A percentile compares a stretch with the other conserved stretches of the same genome.
Conservation (phyloP, 2,888 invertebrate genomes). For the Lasioglossum figueresi region DNA sequence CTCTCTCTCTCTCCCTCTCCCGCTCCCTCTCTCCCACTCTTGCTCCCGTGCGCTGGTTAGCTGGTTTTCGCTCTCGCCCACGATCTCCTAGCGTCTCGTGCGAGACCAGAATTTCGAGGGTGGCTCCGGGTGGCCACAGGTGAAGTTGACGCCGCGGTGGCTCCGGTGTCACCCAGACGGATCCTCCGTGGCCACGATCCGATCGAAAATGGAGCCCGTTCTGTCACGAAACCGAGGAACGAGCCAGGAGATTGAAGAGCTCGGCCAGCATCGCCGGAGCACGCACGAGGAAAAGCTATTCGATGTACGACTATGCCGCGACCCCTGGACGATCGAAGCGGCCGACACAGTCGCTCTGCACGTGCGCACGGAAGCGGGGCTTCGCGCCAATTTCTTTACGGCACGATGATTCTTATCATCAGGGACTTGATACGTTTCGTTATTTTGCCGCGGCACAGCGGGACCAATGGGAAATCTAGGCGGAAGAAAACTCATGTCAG, state of each 20-base stretch:
- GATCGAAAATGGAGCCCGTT: conserved; percentile 15
- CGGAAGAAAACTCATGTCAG: too few relatives aligned
- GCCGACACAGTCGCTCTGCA: conserved; percentile 64
- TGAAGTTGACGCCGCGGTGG: neutral
- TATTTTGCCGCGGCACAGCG: neutral
- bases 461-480: too few relatives aligned
- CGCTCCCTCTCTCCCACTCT: neutral
- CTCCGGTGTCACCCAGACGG: neutral
- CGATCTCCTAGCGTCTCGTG: neutral
- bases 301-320: conserved; percentile 56
- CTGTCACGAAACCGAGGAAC: conserved; percentile 58
- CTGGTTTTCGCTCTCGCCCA: neutral
- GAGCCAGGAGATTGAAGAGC: conserved; percentile 20
- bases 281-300: conserved; percentile 60
- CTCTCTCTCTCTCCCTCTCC: too few relatives aligned
- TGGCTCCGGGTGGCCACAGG: neutral
- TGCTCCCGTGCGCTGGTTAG: neutral
- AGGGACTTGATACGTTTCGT: neutral
- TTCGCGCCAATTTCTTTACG: conserved; percentile 67
- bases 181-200: neutral
- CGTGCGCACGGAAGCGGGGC: conserved; percentile 55
- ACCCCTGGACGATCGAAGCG: conserved; percentile 71
- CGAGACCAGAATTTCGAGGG: neutral
- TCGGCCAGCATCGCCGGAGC: conserved; percentile 61
- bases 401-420: conserved; percentile 18